These are phyloP conservation scores for Scaptomyza caliginosa DNA, from an alignment of 2,888 invertebrate species.

Conservation along the genomic window DNA sequence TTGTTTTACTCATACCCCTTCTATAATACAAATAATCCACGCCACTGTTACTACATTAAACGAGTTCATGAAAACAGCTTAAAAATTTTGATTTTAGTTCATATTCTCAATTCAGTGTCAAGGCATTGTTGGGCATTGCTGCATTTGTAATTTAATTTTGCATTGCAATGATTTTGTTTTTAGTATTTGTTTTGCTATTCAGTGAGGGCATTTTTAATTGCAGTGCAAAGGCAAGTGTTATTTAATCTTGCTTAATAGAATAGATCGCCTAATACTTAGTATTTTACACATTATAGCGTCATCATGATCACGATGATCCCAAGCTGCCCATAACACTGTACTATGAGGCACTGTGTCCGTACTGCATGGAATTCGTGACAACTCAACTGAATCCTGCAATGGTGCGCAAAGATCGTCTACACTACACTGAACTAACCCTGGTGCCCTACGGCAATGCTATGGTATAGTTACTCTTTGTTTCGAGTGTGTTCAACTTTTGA, in stretches of 20 bases:
- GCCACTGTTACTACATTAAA: conserved; percentile 18
- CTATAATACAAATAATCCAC: neutral
- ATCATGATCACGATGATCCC: neutral
- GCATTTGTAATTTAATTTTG: conserved; percentile 1
- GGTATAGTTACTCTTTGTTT: too few species aligned
- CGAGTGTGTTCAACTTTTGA: too few species aligned
- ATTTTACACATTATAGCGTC: conserved; percentile 31
- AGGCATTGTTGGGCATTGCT: conserved; percentile 6
- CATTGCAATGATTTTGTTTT: conserved; percentile 13
- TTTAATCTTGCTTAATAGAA: neutral
- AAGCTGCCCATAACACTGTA: conserved; percentile 63
- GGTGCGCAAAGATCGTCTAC: conserved; percentile 39
- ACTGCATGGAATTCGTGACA: conserved; percentile 66
- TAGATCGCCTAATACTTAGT: neutral
- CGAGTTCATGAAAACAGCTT: conserved; percentile 9
- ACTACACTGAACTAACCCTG: conserved; percentile 58
- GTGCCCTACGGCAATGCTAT: conserved; percentile 75
- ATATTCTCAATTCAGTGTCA: conserved; percentile 30
- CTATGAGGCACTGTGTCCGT: conserved; percentile 73
- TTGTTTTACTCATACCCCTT: neutral
- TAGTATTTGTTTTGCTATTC: conserved; percentile 11
- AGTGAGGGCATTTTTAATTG: neutral
- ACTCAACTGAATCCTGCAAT: conserved; percentile 61
- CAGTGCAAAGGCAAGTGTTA: conserved; percentile 15
- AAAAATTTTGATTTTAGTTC: conserved; percentile 6